These are phyloP conservation scores for Cremastobaeus sp. DNA, from an alignment of 2,888 invertebrate species.

Conservation along the genomic window DNA sequence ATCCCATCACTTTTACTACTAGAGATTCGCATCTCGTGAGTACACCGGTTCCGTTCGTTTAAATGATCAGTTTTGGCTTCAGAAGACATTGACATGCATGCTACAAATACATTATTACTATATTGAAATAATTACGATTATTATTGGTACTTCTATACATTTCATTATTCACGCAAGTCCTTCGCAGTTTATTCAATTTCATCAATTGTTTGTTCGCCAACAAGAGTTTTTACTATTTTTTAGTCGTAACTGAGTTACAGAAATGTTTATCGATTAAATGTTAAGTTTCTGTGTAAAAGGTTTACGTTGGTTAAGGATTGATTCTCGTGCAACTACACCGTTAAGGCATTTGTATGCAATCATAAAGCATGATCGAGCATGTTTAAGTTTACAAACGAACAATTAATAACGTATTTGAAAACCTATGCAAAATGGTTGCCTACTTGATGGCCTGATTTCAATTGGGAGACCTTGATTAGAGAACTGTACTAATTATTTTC, in stretches of 20 bases:
- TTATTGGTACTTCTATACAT: slow-evolving; percentile 41
- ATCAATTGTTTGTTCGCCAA: slow-evolving; percentile 20
- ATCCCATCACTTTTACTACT: slow-evolving; percentile 95
- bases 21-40: slow-evolving; percentile 94
- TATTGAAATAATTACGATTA: slow-evolving; percentile 42
- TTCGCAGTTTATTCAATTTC: slow-evolving; percentile 26
- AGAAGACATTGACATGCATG: slow-evolving; percentile 58
- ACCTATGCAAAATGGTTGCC: slow-evolving; percentile 53
- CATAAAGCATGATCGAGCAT: slow-evolving; percentile 57
- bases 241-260: slow-evolving; percentile 27
- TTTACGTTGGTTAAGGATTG: slow-evolving; percentile 42
- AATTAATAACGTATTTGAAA: slow-evolving; percentile 44
- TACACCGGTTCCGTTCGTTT: slow-evolving; percentile 63
- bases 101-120: slow-evolving; percentile 48
- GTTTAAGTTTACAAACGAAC: slow-evolving; percentile 47
- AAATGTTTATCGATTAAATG: slow-evolving; percentile 37
- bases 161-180: slow-evolving; percentile 40
- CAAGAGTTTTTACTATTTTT: slow-evolving; percentile 24
- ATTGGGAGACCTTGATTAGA: slow-evolving; percentile 47
- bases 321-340: slow-evolving; percentile 48
- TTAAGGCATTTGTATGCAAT: slow-evolving; percentile 57
- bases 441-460: slow-evolving; percentile 56
- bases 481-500: slow-evolving; percentile 55
- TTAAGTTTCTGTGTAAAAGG: slow-evolving; percentile 40
- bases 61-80: slow-evolving; percentile 53